A percentile compares a stretch with the other conserved stretches of the same genome.
Conservation (phyloP, 2,888 invertebrate species). For the Eudasyphora cyanicolor region DNA sequence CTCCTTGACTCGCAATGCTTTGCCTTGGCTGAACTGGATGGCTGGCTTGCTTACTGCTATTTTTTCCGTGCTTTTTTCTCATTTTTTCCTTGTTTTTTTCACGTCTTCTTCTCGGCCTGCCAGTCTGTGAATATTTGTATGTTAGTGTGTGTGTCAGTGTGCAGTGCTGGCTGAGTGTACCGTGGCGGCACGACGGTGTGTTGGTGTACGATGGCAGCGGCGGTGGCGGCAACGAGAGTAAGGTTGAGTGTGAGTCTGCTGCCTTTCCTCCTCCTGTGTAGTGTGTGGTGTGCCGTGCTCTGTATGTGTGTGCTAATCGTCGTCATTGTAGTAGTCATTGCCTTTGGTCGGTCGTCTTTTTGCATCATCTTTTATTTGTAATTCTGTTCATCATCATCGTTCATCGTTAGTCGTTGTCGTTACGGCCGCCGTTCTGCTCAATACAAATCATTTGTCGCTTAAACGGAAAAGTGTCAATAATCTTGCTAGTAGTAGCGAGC, state of each 20-base stretch:
- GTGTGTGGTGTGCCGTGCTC: conserved; percentile 60
- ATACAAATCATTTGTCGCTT: conserved; percentile 55
- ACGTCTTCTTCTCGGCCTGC: conserved; percentile 14
- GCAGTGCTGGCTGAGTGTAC: neutral
- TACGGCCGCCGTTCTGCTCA: conserved; percentile 63
- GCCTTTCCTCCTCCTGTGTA: conserved; percentile 46
- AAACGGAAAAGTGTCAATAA: conserved; percentile 39
- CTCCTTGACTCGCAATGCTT: conserved; percentile 63
- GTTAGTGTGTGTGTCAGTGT: neutral
- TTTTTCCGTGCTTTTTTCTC: conserved; percentile 35
- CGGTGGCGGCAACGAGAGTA: conserved; percentile 29
- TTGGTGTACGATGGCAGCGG: neutral
- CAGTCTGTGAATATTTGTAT: neutral
- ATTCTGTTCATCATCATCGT: conserved; percentile 79
- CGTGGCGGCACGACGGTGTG: neutral
- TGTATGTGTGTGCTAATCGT: conserved; percentile 77
- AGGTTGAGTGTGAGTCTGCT: conserved; percentile 36
- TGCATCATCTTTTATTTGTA: conserved; percentile 80
- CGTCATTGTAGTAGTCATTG: conserved; percentile 67
- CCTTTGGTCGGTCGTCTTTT: conserved; percentile 70
- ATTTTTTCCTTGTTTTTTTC: conserved; percentile 41
- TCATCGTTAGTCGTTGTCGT: conserved; percentile 74
- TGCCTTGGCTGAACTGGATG: conserved; percentile 54
- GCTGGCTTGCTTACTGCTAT: conserved; percentile 57
- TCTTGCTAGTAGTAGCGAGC: conserved; percentile 6